A percentile compares a stretch with the other conserved stretches of the same genome.
phyloP scores from a whole-genome alignment of 2,113 vertebrate genomes.

The Xenopus borealis region DNA sequence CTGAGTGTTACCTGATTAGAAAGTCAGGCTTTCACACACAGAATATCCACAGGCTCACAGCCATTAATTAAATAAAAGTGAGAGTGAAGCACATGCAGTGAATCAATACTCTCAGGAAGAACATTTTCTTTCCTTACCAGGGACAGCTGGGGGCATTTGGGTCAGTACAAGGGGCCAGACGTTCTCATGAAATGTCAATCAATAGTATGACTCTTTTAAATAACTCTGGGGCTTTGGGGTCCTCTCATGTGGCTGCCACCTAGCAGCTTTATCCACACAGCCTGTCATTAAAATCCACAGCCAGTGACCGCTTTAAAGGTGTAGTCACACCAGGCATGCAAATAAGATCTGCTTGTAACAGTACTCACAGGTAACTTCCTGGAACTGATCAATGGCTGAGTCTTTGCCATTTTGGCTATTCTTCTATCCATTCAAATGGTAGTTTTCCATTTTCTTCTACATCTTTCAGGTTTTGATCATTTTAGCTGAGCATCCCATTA shows the following conservation, averaged over 20 bases:
- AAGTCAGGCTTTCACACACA: conserved; percentile 17
- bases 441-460: too few species aligned
- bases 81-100: conserved; percentile 18
- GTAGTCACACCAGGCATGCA: background rate
- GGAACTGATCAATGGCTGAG: too few species aligned
- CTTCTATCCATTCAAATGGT: too few species aligned
- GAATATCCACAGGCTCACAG: conserved; percentile 28
- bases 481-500: too few species aligned
- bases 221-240: conserved; percentile 13
- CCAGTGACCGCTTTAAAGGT: background rate
- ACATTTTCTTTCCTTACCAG: conserved; percentile 25
- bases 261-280: background rate
- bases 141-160: conserved; percentile 19
- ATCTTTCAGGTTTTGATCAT: too few species aligned
- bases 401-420: too few species aligned
- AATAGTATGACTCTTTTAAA: conserved; percentile 29
- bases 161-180: conserved; percentile 26
- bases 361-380: too few species aligned
- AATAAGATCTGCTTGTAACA: background rate
- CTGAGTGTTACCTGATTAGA: conserved; percentile 5
- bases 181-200: conserved; percentile 37
- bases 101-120: conserved; percentile 16
- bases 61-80: background rate
- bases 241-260: conserved; percentile 8
- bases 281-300: background rate